These are phyloP conservation scores for Python bivittatus DNA, from an alignment of 2,113 vertebrate genomes.

Conservation along the genomic window DNA sequence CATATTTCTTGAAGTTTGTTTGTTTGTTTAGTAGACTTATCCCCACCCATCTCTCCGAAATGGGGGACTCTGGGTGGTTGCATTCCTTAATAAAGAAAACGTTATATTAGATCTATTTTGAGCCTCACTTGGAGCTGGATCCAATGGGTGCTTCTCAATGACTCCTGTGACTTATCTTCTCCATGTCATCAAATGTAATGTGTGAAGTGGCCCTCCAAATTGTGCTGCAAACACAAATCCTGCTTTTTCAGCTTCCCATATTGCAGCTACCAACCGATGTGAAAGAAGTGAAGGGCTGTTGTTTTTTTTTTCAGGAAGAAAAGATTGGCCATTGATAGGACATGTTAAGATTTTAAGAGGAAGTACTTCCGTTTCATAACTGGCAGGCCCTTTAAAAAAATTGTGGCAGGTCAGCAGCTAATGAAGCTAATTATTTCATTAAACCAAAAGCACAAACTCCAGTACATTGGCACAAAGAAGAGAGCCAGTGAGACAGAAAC, in stretches of 20 bases:
- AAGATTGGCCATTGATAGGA: slow-evolving; percentile 37
- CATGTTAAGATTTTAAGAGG: slow-evolving; percentile 50
- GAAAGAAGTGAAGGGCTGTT: slow-evolving; percentile 8
- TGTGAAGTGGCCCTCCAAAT: slow-evolving; percentile 6
- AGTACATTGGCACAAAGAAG: fast-evolving
- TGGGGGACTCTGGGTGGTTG: no score
- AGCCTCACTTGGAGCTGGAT: background rate
- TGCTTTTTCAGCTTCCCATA: slow-evolving; percentile 20
- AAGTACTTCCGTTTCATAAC: slow-evolving; percentile 34
- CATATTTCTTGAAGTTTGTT: background rate
- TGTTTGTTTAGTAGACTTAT: no score
- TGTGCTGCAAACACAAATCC: background rate
- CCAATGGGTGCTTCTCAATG: background rate
- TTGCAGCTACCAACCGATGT: slow-evolving; percentile 31
- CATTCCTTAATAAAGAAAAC: background rate
- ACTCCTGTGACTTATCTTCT: slow-evolving; percentile 13
- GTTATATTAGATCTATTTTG: background rate
- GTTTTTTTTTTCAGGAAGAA: background rate
- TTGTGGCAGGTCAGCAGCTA: background rate
- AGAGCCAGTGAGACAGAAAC: background rate
- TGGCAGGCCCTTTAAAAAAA: background rate
- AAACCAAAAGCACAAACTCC: background rate
- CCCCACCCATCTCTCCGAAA: no score
- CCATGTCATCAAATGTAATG: background rate
- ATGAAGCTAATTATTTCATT: slow-evolving; percentile 37